Percentiles rank a stretch among this genome's conserved stretches.
These are phyloP conservation scores for Drosophila picticornis DNA, from an alignment of 2,888 invertebrate genomes.

Conservation along the genomic window DNA sequence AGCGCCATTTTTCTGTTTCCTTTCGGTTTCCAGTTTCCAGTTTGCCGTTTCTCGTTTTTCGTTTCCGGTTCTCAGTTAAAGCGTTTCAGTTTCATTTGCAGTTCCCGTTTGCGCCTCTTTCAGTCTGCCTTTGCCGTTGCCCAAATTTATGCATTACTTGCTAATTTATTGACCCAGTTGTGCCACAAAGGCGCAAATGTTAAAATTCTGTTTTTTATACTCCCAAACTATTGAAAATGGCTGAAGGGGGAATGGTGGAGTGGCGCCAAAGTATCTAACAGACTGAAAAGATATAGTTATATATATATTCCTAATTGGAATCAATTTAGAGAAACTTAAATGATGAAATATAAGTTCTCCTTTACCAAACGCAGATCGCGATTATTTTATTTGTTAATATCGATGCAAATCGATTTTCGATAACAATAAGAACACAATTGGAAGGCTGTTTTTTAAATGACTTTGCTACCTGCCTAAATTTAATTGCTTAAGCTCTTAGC, in stretches of 20 bases:
- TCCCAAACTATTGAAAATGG: background rate
- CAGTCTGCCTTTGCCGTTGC: conserved; percentile 15
- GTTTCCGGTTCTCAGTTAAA: background rate
- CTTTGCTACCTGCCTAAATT: background rate
- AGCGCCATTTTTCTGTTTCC: conserved; percentile 18
- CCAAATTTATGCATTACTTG: conserved; percentile 77
- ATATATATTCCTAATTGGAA: background rate
- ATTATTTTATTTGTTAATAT: background rate
- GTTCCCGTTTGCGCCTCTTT: conserved; percentile 5
- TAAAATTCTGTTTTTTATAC: conserved; percentile 52
- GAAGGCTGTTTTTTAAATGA: background rate
- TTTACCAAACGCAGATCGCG: background rate
- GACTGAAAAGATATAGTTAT: no score
- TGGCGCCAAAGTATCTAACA: background rate
- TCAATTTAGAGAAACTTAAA: background rate
- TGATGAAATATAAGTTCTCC: background rate
- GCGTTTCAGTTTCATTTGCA: conserved; percentile 2
- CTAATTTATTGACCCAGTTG: conserved; percentile 80
- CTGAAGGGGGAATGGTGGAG: background rate
- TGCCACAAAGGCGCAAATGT: conserved; percentile 53
- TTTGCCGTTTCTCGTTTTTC: background rate
- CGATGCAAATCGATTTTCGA: background rate
- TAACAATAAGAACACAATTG: no score
- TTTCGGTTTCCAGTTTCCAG: background rate
- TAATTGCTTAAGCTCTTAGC: background rate